These are phyloP conservation scores for Argyrosomus regius DNA, from an alignment of 2,797 vertebrate genomes.

Conservation along the genomic window DNA sequence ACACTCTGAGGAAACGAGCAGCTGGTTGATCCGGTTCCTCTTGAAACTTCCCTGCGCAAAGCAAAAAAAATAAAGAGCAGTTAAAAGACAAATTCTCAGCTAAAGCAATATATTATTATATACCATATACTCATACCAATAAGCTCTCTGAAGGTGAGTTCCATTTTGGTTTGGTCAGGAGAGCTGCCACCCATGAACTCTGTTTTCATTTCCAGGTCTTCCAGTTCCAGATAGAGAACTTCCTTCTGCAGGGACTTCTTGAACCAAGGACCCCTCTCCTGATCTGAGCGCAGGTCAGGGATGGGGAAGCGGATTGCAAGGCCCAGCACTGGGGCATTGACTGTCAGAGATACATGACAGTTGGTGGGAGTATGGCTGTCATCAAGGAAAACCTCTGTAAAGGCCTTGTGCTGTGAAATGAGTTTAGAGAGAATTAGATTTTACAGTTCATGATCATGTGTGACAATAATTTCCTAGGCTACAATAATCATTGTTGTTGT, in stretches of 20 bases:
- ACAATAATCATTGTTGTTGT: not conserved
- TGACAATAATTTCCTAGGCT: not conserved
- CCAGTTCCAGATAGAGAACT: conserved; percentile 90
- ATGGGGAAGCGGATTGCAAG: conserved; percentile 96
- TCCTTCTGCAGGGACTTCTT: conserved; percentile 98
- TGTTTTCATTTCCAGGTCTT: conserved; percentile 93
- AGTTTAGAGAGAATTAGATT: not conserved
- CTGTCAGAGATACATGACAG: conserved; percentile 90
- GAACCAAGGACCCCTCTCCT: conserved; percentile 98
- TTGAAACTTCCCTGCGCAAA: conserved; percentile 90
- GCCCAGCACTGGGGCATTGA: conserved; percentile 89
- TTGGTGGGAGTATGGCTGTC: conserved; percentile 92
- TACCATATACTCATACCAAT: conserved; percentile 83
- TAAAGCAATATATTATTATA: no score
- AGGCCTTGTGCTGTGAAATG: conserved; percentile 93
- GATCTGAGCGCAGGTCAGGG: conserved; percentile 97
- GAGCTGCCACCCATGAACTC: conserved; percentile 93
- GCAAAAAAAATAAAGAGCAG: not conserved
- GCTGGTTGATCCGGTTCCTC: conserved; percentile 87
- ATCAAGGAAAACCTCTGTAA: conserved; percentile 97
- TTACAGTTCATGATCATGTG: not conserved
- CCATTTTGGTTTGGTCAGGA: conserved; percentile 95
- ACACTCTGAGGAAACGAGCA: conserved; percentile 91
- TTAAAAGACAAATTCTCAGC: not conserved
- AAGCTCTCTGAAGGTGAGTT: conserved; percentile 95